Base-by-base conservation (phyloP, 2,797 vertebrate genomes). In the Dendrocincla tyrannina region DNA sequence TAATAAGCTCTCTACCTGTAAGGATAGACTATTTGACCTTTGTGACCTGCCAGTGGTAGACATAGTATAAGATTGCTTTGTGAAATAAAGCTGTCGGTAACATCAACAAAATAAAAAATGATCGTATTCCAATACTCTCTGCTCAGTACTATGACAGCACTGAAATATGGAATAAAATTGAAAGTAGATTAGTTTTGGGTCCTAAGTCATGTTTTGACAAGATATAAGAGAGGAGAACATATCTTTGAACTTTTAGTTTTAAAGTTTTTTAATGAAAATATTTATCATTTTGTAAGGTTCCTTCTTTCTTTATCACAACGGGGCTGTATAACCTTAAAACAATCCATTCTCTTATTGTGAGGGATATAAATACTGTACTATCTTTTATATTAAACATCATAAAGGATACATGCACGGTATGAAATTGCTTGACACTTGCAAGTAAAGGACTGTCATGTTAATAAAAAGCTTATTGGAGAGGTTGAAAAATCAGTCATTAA, bases 51-150 rank as follows among this genome's bases (percentile, higher is more conserved):
- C 97, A 98, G 98, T 98, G 98, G 98, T 98, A 98, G 98, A 98
- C 98, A 98, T 98, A 98, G 98, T 98, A 97, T 98, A 98, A 99
- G 99, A 99, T 99, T 99, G 99, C 99, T 99, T 99, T 98, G 98
- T 99, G 99, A 99, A 99, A 99, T 99, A 99, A 99, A 99, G 98
- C 99, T 99, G 99, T 99, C 99, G 99, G 98, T 99, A 98, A 98
- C 98, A 98, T 98, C 98, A 98, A 98, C 98, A 98, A 98, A 98
- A 99, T 99, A 99, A 99, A 99, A 99, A 99, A 99, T 98, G 98
- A 98, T 98, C 98, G 98, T 98, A 98, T 98, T 98, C 97, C 98
- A 97, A 98, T 98, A 98, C 98, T 98, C 97, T 98, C 98, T 97
- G 98, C 98, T 98, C 98, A 97, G 97, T 98, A 96, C 98, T 97